Conservation (phyloP, 1,140 invertebrate species). For the Leptinotarsa lineolata region DNA sequence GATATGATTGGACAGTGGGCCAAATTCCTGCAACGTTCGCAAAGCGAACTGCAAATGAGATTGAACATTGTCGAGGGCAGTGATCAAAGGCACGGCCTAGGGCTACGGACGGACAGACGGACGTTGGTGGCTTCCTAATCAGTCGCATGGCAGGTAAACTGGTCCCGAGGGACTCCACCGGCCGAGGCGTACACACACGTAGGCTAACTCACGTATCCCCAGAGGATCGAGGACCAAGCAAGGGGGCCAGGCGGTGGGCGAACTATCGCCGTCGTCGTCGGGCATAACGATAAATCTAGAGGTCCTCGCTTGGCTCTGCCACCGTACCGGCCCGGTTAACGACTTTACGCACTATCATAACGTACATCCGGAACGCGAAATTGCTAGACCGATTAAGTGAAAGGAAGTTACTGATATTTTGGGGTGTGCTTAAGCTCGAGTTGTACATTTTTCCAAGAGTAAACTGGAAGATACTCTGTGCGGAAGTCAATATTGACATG, state of each 20-base stretch:
- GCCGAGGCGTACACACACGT: conserved; percentile 44
- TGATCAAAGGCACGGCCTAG: conserved; percentile 24
- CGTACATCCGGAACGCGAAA: conserved; percentile 36
- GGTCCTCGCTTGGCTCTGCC: conserved; percentile 14
- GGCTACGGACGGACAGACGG: conserved; percentile 11
- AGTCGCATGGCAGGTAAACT: conserved; percentile 55
- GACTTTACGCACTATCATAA: conserved; percentile 44
- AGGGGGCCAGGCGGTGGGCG: conserved; percentile 16
- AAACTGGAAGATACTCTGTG: too few species aligned
- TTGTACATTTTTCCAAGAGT: too few species aligned
- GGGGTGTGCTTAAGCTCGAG: neutral
- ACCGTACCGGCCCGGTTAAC: conserved; percentile 37
- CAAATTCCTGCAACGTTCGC: neutral
- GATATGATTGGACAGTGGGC: neutral
- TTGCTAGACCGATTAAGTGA: conserved; percentile 30
- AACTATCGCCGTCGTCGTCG: conserved; percentile 44
- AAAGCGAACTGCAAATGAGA: conserved; percentile 15
- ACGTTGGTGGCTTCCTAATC: conserved; percentile 49
- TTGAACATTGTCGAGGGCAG: conserved; percentile 14
- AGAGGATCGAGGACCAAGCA: conserved; percentile 29
- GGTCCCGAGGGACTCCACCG: conserved; percentile 42
- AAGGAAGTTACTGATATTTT: conserved; percentile 21
- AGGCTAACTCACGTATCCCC: conserved; percentile 53
- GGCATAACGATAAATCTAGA: conserved; percentile 51
- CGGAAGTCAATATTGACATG: too few species aligned